A percentile compares a stretch with the other conserved stretches of the same genome.
Evolutionary conservation across 37 sponge, comb jelly and placozoan species (phyloP).

Genomic region (Cladorhizidae sp.): DNA sequence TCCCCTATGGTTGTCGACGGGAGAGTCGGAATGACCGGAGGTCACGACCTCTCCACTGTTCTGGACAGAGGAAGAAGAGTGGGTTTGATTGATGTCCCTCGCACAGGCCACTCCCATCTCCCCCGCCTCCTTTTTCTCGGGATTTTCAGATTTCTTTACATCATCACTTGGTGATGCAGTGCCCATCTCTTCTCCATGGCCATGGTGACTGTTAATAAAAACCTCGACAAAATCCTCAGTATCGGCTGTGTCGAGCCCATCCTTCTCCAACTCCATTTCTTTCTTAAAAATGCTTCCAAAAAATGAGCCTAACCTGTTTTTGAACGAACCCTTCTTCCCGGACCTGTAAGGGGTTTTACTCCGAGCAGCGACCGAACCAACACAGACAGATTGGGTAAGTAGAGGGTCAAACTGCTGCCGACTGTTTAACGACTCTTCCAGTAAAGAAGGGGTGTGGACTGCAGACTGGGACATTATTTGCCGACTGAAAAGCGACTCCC

Average conservation of each 20-base stretch:
- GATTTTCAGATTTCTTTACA: not conserved
- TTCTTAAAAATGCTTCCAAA: not conserved
- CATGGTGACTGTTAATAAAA: not conserved
- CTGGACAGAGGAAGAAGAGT: no score
- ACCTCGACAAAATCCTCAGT: slow-evolving; percentile 33
- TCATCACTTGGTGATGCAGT: not conserved
- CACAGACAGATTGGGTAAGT: not conserved
- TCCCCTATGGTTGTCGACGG: not conserved
- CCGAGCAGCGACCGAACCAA: not conserved
- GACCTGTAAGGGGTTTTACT: not conserved
- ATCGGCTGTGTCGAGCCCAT: not conserved
- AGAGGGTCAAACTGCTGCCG: not conserved
- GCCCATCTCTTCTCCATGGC: not conserved
- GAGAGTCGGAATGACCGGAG: not conserved
- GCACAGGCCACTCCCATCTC: slow-evolving; percentile 9
- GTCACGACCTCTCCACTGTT: no score
- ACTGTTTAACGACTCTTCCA: slow-evolving; percentile 23
- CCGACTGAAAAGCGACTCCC: slow-evolving; percentile 4
- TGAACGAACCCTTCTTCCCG: not conserved
- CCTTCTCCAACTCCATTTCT: not conserved
- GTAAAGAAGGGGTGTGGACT: slow-evolving; percentile 14
- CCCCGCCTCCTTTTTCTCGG: not conserved
- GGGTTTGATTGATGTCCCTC: no score
- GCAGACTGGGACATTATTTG: slow-evolving; percentile 20
- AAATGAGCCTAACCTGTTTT: slow-evolving; percentile 1